Percentiles rank a stretch among this genome's conserved stretches.
These are phyloP conservation scores for Nettapus auritus DNA, from an alignment of 2,113 vertebrate genomes.

Conservation along the genomic window DNA sequence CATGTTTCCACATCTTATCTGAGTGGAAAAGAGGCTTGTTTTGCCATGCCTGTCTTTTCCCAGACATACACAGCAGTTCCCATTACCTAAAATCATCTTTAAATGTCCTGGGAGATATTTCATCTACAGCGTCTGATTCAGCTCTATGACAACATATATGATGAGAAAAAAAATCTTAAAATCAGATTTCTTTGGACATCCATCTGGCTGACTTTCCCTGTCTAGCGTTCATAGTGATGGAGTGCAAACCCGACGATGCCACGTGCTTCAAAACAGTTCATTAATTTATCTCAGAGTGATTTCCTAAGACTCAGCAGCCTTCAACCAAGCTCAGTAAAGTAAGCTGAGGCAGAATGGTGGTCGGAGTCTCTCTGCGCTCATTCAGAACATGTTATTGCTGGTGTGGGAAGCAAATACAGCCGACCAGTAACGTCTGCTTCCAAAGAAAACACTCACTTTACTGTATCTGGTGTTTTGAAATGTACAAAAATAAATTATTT, in stretches of 20 bases:
- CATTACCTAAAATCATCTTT: not conserved
- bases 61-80: not conserved
- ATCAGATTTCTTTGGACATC: not conserved
- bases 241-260: not conserved
- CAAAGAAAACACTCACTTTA: conserved; percentile 52
- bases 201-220: not conserved
- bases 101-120: not conserved
- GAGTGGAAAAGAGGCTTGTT: not conserved
- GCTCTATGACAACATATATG: not conserved
- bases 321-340: not conserved
- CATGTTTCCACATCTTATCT: not conserved
- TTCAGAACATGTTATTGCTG: conserved; percentile 43
- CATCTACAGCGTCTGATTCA: not conserved
- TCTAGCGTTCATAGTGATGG: not conserved
- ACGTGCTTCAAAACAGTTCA: fast-evolving
- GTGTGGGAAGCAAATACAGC: conserved; percentile 27
- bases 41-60: not conserved
- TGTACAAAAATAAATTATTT: conserved; percentile 57
- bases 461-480: conserved; percentile 55
- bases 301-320: conserved; percentile 19
- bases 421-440: not conserved
- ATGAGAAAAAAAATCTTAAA: not conserved
- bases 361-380: conserved; percentile 34
- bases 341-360: conserved; percentile 32
- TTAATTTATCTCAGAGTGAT: not conserved